Percentiles rank a stretch among this genome's conserved stretches.
Evolutionary conservation across 2,888 invertebrate species (phyloP).

Genomic region (Oligia strigilis): DNA sequence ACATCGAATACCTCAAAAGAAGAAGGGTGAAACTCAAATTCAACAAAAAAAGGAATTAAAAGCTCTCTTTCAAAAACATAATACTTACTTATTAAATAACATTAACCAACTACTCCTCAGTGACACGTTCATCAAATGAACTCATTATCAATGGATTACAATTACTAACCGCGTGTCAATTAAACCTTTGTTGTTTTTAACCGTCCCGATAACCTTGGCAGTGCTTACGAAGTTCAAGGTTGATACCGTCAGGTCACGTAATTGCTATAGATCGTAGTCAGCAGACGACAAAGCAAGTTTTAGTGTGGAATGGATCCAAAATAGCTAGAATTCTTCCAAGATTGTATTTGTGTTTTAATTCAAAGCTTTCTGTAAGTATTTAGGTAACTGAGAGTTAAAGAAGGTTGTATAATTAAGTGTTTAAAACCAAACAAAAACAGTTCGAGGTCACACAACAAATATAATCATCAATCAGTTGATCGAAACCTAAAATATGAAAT

Average conservation of each 20-base stretch:
- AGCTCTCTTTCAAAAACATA: not conserved
- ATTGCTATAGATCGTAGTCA: conserved; percentile 50
- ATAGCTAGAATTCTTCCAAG: conserved; percentile 10
- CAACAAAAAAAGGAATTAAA: not conserved
- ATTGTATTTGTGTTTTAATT: conserved; percentile 4
- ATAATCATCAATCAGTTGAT: not conserved
- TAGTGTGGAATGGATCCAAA: conserved; percentile 17
- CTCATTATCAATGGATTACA: conserved; percentile 43
- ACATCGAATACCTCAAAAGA: not conserved
- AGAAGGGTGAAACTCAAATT: not conserved
- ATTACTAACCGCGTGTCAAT: conserved; percentile 46
- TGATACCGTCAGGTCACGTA: conserved; percentile 58
- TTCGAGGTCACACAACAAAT: not conserved
- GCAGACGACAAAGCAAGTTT: conserved; percentile 39
- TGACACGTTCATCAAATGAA: conserved; percentile 21
- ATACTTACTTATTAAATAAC: not conserved
- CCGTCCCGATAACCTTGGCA: conserved; percentile 55
- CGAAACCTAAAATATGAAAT: conserved; percentile 4
- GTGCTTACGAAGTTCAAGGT: conserved; percentile 61
- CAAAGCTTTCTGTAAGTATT: not conserved
- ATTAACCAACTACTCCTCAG: conserved; percentile 6
- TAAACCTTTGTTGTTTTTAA: conserved; percentile 53
- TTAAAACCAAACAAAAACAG: not conserved
- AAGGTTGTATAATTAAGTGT: not conserved
- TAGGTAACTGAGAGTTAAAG: not conserved